These are phyloP conservation scores for Cassiopea andromeda DNA, from an alignment of 30 jellyfish, hydroid and myxozoan species.

Conservation along the genomic window DNA sequence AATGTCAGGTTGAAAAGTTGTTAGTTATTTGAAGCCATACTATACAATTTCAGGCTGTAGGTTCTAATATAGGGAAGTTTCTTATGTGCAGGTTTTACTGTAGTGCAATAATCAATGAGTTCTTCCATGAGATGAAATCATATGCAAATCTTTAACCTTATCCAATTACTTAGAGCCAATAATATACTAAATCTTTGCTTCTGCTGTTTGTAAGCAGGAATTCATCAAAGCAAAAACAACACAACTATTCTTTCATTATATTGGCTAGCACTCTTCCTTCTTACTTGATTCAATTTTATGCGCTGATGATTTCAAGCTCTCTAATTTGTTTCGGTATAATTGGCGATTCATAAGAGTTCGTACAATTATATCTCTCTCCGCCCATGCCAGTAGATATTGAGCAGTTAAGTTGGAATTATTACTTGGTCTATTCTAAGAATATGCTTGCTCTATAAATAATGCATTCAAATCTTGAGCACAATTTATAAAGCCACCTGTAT, in stretches of 20 bases:
- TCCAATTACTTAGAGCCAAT: too few species aligned
- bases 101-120: too few species aligned
- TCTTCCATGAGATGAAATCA: too few species aligned
- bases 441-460: constrained; percentile 8
- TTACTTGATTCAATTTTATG: background rate
- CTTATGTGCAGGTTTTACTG: too few species aligned
- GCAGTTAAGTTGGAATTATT: background rate
- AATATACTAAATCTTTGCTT: too few species aligned
- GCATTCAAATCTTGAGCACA: constrained; percentile 12
- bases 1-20: too few species aligned
- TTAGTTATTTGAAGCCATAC: too few species aligned
- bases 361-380: background rate
- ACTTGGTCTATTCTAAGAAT: background rate
- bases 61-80: too few species aligned
- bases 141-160: too few species aligned
- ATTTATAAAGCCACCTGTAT: constrained; percentile 42
- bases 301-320: background rate
- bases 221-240: background rate
- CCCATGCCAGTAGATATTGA: background rate
- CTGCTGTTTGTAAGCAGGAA: background rate
- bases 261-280: background rate
- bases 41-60: too few species aligned
- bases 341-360: background rate
- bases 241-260: background rate
- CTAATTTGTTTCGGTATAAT: background rate